A percentile compares a stretch with the other conserved stretches of the same genome.
Evolutionary conservation across 2,797 vertebrate species (phyloP).

Genomic region (Rhynchotus rufescens): DNA sequence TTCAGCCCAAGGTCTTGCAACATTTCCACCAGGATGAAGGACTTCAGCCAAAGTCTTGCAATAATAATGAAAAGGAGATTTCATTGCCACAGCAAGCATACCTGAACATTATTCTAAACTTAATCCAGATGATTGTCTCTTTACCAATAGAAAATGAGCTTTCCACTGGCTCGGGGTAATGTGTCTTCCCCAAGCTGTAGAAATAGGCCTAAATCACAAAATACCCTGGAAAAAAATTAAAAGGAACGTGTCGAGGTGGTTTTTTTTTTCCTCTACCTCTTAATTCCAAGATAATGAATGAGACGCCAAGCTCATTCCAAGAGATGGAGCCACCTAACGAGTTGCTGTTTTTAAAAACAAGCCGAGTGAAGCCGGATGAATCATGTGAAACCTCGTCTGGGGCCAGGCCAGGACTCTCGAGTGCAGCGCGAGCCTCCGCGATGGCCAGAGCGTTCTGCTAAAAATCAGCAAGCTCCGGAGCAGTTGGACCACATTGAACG

Average conservation of each 20-base stretch:
- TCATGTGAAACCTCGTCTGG: constrained; percentile 43
- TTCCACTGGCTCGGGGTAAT: constrained; percentile 4
- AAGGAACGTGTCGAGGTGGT: not conserved
- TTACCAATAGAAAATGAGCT: constrained; percentile 45
- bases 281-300: not conserved
- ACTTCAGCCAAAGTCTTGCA: constrained; percentile 45
- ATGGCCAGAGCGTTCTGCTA: constrained; percentile 51
- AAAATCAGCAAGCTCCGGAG: not conserved
- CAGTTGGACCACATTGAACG: not conserved
- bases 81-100: constrained; percentile 58
- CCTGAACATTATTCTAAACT: constrained; percentile 53
- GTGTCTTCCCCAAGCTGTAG: not conserved
- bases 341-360: constrained; percentile 39
- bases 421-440: constrained; percentile 20
- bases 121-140: constrained; percentile 48
- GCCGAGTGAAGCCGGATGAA: constrained; percentile 17
- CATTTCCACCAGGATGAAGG: constrained; percentile 42
- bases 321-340: constrained; percentile 41
- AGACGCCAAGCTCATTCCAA: not conserved
- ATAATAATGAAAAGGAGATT: constrained; percentile 36
- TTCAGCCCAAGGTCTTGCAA: constrained; percentile 70
- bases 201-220: not conserved
- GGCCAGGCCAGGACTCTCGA: not conserved
- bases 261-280: not conserved
- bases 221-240: constrained; percentile 18